phyloP scores from a whole-genome alignment of 1,140 invertebrate genomes.

The Danaus melanippus region DNA sequence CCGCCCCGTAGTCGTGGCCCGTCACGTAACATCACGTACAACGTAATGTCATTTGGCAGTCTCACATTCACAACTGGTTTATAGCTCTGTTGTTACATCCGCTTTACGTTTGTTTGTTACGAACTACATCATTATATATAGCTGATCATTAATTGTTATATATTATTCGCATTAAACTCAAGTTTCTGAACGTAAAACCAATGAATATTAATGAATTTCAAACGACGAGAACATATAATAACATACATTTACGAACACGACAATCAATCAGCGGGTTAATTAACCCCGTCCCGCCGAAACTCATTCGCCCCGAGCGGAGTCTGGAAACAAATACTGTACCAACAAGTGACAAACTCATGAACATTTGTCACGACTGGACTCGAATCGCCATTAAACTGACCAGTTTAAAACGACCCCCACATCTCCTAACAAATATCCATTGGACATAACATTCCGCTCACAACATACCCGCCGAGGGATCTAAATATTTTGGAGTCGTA shows the following conservation, averaged over 20 bases:
- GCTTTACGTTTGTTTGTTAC: not conserved
- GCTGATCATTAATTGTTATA: too few relatives aligned
- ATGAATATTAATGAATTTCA: too few relatives aligned
- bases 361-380: slow-evolving; percentile 61
- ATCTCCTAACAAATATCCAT: not conserved
- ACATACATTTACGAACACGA: not conserved
- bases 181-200: too few relatives aligned
- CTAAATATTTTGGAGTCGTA: slow-evolving; percentile 34
- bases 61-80: slow-evolving; percentile 49
- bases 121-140: too few relatives aligned
- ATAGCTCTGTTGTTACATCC: slow-evolving; percentile 38
- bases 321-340: slow-evolving; percentile 31
- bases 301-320: slow-evolving; percentile 34
- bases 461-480: slow-evolving; percentile 8
- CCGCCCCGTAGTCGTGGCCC: slow-evolving; percentile 24
- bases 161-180: too few relatives aligned
- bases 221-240: too few relatives aligned
- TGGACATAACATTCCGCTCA: not conserved
- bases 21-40: slow-evolving; percentile 35
- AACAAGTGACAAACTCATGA: slow-evolving; percentile 68
- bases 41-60: slow-evolving; percentile 59
- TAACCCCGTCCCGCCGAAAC: slow-evolving; percentile 35
- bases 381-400: slow-evolving; percentile 44
- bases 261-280: slow-evolving; percentile 32
- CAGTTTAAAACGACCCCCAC: slow-evolving; percentile 29